These are phyloP conservation scores for Ormyrus rosae DNA, from an alignment of 2,888 invertebrate genomes.

Conservation along the genomic window DNA sequence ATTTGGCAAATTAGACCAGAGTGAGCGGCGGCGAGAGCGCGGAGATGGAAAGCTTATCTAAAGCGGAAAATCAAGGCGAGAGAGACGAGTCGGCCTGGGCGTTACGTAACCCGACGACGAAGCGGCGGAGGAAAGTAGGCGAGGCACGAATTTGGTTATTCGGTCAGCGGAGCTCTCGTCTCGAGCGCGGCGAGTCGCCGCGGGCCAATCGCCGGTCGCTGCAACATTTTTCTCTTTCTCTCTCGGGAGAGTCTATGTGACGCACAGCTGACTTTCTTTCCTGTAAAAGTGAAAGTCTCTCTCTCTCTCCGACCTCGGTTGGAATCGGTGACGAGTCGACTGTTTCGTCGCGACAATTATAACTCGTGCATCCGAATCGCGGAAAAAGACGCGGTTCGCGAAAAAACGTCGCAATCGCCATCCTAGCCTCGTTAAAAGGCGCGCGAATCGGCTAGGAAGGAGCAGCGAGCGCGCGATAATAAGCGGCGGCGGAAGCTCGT, in stretches of 20 bases:
- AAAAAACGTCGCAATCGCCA: too few relatives aligned
- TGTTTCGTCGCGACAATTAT: not conserved
- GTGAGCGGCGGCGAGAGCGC: not conserved
- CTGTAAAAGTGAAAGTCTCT: too few relatives aligned
- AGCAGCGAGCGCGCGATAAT: too few relatives aligned
- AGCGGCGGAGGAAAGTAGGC: constrained; percentile 67
- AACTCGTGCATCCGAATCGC: not conserved
- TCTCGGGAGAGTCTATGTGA: too few relatives aligned
- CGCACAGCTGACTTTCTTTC: too few relatives aligned
- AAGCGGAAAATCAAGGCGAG: constrained; percentile 46
- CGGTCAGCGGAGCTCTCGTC: constrained; percentile 69
- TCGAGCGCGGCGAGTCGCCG: constrained; percentile 52
- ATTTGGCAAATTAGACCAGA: too few relatives aligned
- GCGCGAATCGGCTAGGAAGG: not conserved
- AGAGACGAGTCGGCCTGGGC: not conserved
- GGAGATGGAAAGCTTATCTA: constrained; percentile 47
- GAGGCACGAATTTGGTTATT: constrained; percentile 73
- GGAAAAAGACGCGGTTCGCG: not conserved
- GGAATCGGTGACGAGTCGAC: not conserved
- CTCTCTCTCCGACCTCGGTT: not conserved
- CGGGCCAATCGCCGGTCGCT: not conserved
- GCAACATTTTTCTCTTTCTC: not conserved
- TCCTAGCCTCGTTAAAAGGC: not conserved
- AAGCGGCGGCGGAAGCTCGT: constrained; percentile 58
- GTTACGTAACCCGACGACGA: constrained; percentile 1